Conservation (phyloP, 2,888 invertebrate species). For the Entomobrya proxima region DNA sequence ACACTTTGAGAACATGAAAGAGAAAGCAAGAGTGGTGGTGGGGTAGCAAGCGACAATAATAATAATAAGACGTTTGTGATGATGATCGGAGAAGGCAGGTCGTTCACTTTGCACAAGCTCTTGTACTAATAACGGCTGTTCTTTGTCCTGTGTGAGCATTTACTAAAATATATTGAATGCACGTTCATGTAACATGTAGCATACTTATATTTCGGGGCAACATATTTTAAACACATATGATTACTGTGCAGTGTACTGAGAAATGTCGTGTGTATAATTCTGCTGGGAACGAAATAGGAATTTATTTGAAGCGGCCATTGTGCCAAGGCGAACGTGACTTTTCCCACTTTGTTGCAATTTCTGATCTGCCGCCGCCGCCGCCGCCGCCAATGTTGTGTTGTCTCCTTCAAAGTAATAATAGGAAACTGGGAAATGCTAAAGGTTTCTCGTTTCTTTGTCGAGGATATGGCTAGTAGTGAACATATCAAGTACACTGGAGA, state of each 20-base stretch:
- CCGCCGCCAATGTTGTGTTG: background rate
- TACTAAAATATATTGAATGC: background rate
- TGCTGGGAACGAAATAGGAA: background rate
- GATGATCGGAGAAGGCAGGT: constrained; percentile 9
- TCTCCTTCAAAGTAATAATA: background rate
- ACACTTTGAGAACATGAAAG: background rate
- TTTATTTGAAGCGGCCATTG: background rate
- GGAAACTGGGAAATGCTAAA: background rate
- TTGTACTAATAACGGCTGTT: background rate
- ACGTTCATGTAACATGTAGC: no score
- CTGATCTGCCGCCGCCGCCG: background rate
- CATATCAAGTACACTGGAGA: background rate
- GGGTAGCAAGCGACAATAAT: constrained; percentile 8
- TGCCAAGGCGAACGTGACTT: constrained; percentile 46
- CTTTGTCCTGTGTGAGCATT: background rate
- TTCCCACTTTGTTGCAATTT: constrained; percentile 44
- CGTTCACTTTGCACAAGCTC: background rate
- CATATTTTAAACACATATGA: no score
- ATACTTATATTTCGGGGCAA: no score
- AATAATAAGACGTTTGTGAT: constrained; percentile 19
- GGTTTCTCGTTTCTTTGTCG: background rate
- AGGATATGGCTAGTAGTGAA: no score
- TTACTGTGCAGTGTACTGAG: background rate
- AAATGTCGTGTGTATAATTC: background rate
- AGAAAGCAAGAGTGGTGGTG: background rate